Percentiles rank a stretch among this genome's conserved stretches.
Evolutionary conservation across 2,797 vertebrate genomes (phyloP).

Genomic region (Parotocinclus haroldoi): DNA sequence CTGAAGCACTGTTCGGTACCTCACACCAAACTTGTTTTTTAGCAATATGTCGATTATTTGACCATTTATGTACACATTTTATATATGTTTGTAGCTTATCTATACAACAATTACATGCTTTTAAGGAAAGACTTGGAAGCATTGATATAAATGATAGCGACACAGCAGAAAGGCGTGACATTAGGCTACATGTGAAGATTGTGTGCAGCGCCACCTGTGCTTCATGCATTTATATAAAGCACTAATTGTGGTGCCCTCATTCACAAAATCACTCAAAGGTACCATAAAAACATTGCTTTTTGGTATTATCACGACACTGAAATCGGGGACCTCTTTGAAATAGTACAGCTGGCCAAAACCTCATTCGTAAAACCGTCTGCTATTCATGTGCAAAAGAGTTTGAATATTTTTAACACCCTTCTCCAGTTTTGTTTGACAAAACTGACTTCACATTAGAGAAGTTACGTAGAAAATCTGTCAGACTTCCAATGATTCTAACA

Average conservation of each 20-base stretch:
- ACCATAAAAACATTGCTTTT: not conserved
- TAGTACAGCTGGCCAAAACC: too few relatives aligned
- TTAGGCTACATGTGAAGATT: slow-evolving; percentile 21
- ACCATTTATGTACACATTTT: slow-evolving; percentile 28
- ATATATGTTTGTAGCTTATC: slow-evolving; percentile 65
- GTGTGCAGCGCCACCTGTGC: not conserved
- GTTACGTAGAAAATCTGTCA: too few relatives aligned
- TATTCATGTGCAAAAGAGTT: too few relatives aligned
- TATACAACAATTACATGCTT: slow-evolving; percentile 81
- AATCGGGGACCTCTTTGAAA: not conserved
- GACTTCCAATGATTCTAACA: too few relatives aligned
- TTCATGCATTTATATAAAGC: not conserved
- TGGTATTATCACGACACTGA: not conserved
- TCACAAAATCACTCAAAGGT: not conserved
- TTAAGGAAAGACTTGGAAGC: slow-evolving; percentile 75
- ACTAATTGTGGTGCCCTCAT: not conserved
- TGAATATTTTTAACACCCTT: not conserved
- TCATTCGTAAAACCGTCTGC: not conserved
- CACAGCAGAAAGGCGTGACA: slow-evolving; percentile 61
- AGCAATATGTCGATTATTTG: not conserved
- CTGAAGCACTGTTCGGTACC: slow-evolving; percentile 64
- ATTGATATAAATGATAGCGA: slow-evolving; percentile 58
- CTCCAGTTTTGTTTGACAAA: too few relatives aligned
- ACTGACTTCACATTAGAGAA: too few relatives aligned
- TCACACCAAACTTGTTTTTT: too few relatives aligned